Conservation (phyloP, 2,888 invertebrate genomes). For the Lithophane semibrunnea region DNA sequence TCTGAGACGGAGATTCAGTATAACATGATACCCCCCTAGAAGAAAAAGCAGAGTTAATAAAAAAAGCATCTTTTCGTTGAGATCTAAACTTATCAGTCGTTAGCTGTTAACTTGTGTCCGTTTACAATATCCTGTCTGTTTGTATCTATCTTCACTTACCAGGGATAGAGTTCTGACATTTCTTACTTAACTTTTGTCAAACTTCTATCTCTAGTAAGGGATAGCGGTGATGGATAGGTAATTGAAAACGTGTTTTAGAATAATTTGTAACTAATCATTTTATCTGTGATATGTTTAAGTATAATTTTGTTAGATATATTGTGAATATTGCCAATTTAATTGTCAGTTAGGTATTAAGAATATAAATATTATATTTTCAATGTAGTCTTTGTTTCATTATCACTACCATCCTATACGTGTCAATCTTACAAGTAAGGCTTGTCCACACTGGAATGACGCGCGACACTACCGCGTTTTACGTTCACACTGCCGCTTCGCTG, state of each 20-base stretch:
- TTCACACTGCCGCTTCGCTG: too few species aligned
- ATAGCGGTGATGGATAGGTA: not conserved
- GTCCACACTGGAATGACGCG: too few species aligned
- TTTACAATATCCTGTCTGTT: not conserved
- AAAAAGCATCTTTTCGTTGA: not conserved
- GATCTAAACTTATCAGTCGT: conserved; percentile 4
- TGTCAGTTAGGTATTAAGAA: conserved; percentile 47
- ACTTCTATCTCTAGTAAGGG: not conserved
- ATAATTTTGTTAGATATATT: conserved; percentile 61
- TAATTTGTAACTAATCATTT: conserved; percentile 60
- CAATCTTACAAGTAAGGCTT: not conserved
- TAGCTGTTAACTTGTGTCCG: not conserved
- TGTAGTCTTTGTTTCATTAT: conserved; percentile 43
- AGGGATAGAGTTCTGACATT: not conserved
- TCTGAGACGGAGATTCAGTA: not conserved
- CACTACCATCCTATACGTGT: not conserved
- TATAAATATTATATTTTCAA: conserved; percentile 57
- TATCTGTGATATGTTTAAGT: conserved; percentile 67
- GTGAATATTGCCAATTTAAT: conserved; percentile 60
- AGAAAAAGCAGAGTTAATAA: not conserved
- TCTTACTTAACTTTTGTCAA: not conserved
- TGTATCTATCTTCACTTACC: not conserved
- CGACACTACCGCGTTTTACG: too few species aligned
- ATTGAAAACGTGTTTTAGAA: conserved; percentile 20
- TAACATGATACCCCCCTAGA: not conserved